Conservation (phyloP, 2,113 vertebrate genomes). For the Leuciscus idus region DNA sequence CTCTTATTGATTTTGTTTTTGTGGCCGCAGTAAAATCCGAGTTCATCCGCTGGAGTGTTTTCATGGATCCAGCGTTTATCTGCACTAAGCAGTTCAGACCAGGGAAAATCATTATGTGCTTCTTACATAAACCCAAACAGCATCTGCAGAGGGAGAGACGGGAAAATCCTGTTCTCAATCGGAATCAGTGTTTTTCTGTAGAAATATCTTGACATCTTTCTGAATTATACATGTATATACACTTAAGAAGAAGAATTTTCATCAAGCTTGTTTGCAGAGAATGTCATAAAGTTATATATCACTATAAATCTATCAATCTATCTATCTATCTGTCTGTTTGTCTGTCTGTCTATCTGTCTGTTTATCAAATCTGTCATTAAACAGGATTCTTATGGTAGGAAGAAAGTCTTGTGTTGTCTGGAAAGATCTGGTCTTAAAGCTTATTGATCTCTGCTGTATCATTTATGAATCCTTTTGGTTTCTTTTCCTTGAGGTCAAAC, state of each 20-base stretch:
- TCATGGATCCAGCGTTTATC: background rate
- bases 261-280: no score
- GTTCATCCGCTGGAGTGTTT: background rate
- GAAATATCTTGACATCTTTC: background rate
- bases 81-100: background rate
- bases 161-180: background rate
- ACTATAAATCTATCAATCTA: no score
- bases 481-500: conserved; percentile 57
- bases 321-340: no score
- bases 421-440: no score
- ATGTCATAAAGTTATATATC: no score
- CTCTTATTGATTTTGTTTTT: conserved; percentile 45
- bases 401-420: no score
- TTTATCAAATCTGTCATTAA: no score
- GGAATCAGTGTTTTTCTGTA: background rate
- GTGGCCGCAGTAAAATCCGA: conserved; percentile 28
- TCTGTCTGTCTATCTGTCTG: no score
- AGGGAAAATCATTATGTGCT: conserved; percentile 19
- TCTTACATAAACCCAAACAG: conserved; percentile 1
- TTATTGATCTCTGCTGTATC: background rate
- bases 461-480: background rate
- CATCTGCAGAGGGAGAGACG: background rate
- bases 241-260: no score
- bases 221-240: background rate
- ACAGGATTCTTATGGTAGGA: no score